Percentiles rank a stretch among this genome's conserved stretches.
phyloP scores from a whole-genome alignment of 2,888 invertebrate genomes.

The Smittia aterrima region DNA sequence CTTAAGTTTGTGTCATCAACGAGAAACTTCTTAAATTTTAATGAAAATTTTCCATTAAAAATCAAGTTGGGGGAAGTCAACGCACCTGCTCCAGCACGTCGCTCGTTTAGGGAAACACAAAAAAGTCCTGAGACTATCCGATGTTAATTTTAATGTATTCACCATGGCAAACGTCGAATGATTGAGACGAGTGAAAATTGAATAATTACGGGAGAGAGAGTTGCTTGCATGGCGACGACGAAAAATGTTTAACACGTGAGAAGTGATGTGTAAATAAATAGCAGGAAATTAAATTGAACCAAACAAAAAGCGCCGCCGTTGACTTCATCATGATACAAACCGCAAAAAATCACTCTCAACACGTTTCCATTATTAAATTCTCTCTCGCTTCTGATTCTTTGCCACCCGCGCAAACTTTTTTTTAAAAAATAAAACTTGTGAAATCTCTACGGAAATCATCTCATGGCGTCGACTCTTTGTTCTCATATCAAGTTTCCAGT shows the following conservation, averaged over 20 bases:
- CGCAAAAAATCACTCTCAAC: not conserved
- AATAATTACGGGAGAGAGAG: not conserved
- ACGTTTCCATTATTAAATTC: conserved; percentile 28
- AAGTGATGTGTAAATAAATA: conserved; percentile 32
- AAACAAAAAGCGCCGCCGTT: conserved; percentile 13
- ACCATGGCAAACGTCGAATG: not conserved
- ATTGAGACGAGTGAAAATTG: not conserved
- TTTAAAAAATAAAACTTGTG: not conserved
- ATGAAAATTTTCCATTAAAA: conserved; percentile 20
- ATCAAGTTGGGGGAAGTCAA: not conserved
- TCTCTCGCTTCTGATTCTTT: conserved; percentile 2
- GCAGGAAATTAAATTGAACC: conserved; percentile 41
- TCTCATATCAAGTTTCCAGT: conserved; percentile 30
- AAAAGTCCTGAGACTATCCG: not conserved
- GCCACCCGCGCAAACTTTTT: not conserved
- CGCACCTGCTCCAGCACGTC: not conserved
- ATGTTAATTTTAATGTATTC: conserved; percentile 11
- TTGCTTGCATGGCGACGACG: not conserved
- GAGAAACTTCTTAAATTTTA: not conserved
- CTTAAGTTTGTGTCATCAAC: too few relatives aligned
- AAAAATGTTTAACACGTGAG: not conserved
- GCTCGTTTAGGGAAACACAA: not conserved
- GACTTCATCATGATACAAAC: not conserved
- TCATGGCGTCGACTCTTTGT: not conserved
- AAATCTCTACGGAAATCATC: conserved; percentile 29